phyloP scores from a whole-genome alignment of 2,888 invertebrate species.

The Melanophora roralis region DNA sequence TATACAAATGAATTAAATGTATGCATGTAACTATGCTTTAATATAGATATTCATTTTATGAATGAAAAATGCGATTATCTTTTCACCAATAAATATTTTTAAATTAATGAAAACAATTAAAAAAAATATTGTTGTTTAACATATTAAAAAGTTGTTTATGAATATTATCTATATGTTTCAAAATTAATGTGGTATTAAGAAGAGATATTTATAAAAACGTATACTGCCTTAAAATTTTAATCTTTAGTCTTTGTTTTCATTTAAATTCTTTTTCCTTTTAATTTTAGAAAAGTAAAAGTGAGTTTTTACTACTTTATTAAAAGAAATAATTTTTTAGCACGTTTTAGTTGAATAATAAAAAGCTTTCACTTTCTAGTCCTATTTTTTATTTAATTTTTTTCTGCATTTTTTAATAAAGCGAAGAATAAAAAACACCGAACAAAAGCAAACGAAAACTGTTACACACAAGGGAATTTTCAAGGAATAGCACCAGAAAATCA shows the following conservation, averaged over 20 bases:
- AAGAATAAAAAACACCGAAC: background rate
- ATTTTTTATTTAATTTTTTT: slow-evolving; percentile 21
- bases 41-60: too few species aligned
- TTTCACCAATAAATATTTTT: too few species aligned
- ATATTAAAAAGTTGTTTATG: too few species aligned
- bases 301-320: background rate
- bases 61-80: too few species aligned
- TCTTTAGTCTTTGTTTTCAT: too few species aligned
- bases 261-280: background rate
- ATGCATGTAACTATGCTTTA: slow-evolving; percentile 1
- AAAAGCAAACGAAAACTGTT: background rate
- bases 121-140: too few species aligned
- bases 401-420: background rate
- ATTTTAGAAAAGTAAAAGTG: background rate
- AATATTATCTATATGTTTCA: background rate
- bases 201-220: background rate
- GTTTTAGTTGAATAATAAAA: slow-evolving; percentile 39
- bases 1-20: background rate
- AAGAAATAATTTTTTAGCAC: slow-evolving; percentile 36
- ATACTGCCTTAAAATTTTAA: background rate
- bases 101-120: too few species aligned
- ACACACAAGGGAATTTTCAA: slow-evolving; percentile 30
- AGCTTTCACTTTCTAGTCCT: slow-evolving; percentile 49
- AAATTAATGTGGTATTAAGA: background rate
- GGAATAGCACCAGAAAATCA: slow-evolving; percentile 38